Percentiles rank a stretch among this genome's conserved stretches.
These are phyloP conservation scores for Polylopha cassiicola DNA, from an alignment of 2,888 invertebrate genomes.

Conservation along the genomic window DNA sequence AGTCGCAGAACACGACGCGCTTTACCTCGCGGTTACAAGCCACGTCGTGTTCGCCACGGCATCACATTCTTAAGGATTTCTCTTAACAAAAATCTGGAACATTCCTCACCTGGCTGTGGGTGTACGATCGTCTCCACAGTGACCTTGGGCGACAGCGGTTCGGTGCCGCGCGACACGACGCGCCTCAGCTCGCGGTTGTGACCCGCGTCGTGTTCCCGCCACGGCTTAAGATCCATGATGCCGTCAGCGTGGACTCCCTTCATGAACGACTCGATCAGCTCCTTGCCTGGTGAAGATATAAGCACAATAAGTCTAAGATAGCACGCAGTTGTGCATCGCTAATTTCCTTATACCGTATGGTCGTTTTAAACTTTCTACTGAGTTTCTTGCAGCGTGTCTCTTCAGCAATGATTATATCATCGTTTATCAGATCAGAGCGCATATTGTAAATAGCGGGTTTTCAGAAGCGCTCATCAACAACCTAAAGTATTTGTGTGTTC, in stretches of 20 bases:
- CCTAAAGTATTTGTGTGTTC: not conserved
- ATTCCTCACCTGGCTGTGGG: conserved; percentile 11
- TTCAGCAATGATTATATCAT: no score
- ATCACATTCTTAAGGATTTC: no score
- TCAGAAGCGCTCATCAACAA: not conserved
- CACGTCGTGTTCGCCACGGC: not conserved
- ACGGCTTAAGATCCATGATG: conserved; percentile 80
- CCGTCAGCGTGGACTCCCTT: conserved; percentile 86
- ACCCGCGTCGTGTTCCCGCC: conserved; percentile 60
- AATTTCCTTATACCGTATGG: no score
- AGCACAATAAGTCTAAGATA: no score
- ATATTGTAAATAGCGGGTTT: no score
- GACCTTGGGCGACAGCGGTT: conserved; percentile 50
- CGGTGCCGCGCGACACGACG: conserved; percentile 51
- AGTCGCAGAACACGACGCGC: not conserved
- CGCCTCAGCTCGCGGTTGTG: conserved; percentile 49
- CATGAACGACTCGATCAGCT: conserved; percentile 94
- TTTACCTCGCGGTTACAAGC: conserved; percentile 3
- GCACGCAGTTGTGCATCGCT: no score
- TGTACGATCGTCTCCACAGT: conserved; percentile 1
- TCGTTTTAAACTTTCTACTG: no score
- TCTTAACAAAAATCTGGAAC: not conserved
- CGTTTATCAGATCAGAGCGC: no score
- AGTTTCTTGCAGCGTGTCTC: no score
- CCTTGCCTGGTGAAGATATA: conserved; percentile 85